Percentiles rank a stretch among this genome's conserved stretches.
Evolutionary conservation across 2,113 vertebrate species (phyloP).

Genomic region (Cyanocitta stelleri): DNA sequence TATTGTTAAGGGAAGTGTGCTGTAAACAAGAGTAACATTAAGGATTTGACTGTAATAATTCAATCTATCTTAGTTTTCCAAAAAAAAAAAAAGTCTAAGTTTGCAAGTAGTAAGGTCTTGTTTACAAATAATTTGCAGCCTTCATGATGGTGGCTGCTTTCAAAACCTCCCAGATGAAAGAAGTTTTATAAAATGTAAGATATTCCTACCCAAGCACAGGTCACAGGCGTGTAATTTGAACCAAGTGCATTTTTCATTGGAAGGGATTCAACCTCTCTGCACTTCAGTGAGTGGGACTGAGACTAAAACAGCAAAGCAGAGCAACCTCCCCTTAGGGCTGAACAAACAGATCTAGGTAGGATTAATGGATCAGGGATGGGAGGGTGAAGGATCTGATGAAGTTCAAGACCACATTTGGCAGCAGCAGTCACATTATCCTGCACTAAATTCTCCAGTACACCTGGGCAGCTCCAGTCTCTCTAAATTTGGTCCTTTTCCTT

Average conservation of each 20-base stretch:
- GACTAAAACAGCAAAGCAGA: background rate
- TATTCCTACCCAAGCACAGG: background rate
- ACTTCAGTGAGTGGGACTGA: background rate
- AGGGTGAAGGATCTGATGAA: background rate
- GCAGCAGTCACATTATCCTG: background rate
- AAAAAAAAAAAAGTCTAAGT: background rate
- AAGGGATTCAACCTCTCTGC: background rate
- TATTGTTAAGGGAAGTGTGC: slow-evolving; percentile 36
- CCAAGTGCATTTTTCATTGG: background rate
- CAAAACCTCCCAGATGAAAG: background rate
- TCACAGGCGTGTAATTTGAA: background rate
- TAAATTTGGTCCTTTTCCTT: background rate
- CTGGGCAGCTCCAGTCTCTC: background rate
- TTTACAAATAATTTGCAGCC: slow-evolving; percentile 46
- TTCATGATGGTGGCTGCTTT: background rate
- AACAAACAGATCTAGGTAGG: background rate
- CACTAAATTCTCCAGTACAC: background rate
- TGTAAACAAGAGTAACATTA: slow-evolving; percentile 52
- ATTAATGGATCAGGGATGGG: accelerated
- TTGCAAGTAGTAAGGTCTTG: background rate
- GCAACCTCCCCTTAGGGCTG: background rate
- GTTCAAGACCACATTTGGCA: background rate
- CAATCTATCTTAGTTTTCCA: slow-evolving; percentile 24
- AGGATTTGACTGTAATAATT: slow-evolving; percentile 46
- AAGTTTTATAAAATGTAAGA: background rate